Evolutionary conservation across 2,888 invertebrate species (phyloP).

Genomic region (Temnothorax ravouxi): DNA sequence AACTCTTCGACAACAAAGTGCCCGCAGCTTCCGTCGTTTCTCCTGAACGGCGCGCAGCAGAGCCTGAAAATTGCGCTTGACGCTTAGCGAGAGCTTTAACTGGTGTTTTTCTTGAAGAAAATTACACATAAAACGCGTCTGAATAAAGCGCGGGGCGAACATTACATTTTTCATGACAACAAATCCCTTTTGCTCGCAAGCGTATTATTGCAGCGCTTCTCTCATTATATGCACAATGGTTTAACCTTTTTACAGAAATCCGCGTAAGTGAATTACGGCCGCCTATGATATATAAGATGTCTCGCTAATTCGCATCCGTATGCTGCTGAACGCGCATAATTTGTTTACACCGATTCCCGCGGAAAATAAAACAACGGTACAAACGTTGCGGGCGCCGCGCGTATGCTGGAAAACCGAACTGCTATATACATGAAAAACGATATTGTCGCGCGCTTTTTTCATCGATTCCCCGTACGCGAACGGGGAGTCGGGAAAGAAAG

Average conservation of each 20-base stretch:
- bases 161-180: constrained; percentile 45
- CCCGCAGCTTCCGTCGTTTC: constrained; percentile 41
- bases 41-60: constrained; percentile 21
- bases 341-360: constrained; percentile 20
- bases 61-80: constrained; percentile 51
- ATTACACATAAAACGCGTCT: constrained; percentile 53
- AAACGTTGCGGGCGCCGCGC: background rate
- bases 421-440: constrained; percentile 1
- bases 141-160: constrained; percentile 44
- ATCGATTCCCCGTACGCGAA: background rate
- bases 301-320: constrained; percentile 24
- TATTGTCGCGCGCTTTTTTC: constrained; percentile 2
- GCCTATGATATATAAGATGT: constrained; percentile 36
- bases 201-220: constrained; percentile 37
- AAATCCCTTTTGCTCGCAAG: background rate
- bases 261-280: constrained; percentile 42
- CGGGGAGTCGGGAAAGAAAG: background rate
- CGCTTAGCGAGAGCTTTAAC: constrained; percentile 53
- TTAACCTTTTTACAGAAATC: constrained; percentile 31
- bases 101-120: constrained; percentile 53
- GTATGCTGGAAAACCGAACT: background rate
- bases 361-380: constrained; percentile 27
- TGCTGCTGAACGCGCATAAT: constrained; percentile 28
- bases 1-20: constrained; percentile 57
- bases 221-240: constrained; percentile 40